These are phyloP conservation scores for Megalonaias nervosa DNA, from an alignment of 1,140 invertebrate genomes.

Conservation along the genomic window DNA sequence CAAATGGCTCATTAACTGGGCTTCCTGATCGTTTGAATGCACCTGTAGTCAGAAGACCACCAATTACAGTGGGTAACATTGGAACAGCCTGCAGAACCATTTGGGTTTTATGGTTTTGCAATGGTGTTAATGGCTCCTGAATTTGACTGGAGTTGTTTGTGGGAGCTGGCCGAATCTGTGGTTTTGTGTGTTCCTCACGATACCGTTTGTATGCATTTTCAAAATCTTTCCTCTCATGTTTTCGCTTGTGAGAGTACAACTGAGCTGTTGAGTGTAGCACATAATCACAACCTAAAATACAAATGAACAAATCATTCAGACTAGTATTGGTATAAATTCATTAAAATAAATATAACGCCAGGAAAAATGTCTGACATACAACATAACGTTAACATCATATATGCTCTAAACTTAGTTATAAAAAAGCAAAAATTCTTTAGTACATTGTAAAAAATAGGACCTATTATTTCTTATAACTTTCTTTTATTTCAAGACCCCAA, in stretches of 20 bases:
- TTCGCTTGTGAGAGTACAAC: slow-evolving; percentile 97
- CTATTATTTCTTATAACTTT: no score
- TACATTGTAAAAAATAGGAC: no score
- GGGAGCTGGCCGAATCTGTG: neutral
- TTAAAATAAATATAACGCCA: neutral
- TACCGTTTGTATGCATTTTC: slow-evolving; percentile 64
- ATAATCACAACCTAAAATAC: slow-evolving; percentile 85
- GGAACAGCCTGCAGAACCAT: slow-evolving; percentile 1
- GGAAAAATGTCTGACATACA: no score
- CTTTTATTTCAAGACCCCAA: no score
- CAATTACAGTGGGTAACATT: no score
- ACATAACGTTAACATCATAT: no score
- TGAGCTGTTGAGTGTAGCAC: slow-evolving; percentile 97
- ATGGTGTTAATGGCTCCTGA: slow-evolving; percentile 3
- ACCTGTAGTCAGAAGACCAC: no score
- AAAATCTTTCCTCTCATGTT: slow-evolving; percentile 83
- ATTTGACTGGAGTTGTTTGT: slow-evolving; percentile 6
- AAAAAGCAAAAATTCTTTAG: no score
- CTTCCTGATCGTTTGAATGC: no score
- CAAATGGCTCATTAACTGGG: slow-evolving; percentile 5
- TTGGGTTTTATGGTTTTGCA: slow-evolving; percentile 5
- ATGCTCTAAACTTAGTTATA: no score
- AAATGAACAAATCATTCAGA: slow-evolving; percentile 5
- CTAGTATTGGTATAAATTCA: neutral
- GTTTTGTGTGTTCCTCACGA: slow-evolving; percentile 40